Base-by-base conservation (phyloP, 2,797 vertebrate species). In the Coregonus sp. region DNA sequence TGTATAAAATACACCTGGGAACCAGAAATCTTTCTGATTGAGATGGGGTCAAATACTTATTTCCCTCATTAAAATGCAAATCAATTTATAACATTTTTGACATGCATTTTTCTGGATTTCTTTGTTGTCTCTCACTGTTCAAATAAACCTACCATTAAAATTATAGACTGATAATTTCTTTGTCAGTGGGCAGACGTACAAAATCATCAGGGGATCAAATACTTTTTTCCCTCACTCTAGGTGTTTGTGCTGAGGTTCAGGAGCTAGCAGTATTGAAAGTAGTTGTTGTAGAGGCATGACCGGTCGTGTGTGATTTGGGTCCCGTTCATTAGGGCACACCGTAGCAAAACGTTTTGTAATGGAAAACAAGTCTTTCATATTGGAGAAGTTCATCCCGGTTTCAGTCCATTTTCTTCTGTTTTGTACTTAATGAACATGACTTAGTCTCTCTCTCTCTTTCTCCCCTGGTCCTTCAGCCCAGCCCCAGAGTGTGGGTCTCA, bases 401-500 rank as follows among this genome's bases (percentile, higher is more conserved):
- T 61, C 15, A 59, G 56, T 20, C 56, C n/a, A 56, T 56, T n/a
- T 56, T 56, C 52, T 61, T 61, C 56, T 20, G n/a, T 61, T 20
- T 20, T 61, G 56, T 6, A n/a, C 56, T n/a, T n/a, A 20, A n/a
- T 25, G n/a, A 61, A 61, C 56, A 25, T 7, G 4, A 47, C 12
- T 59, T 35, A 4, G 31, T 29, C 50, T 25, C 12, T 50, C 47
- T 35, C 71, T 47, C 61, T 63, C 1, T 72, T 18, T 33, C 63
- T 20, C 25, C 63, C 63, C 76, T 92, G 12, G 35, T 69, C 76
- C 83, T 79, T 69, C 93, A 99, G 98, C 98, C 29, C 97, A 98
- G 82, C 96, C 96, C 50, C 95, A 97, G 87, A 97, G 93, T 61
- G 91, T 96, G 0, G 96, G 97, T 80, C 93, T 99, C 75, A 97